Conservation (phyloP, 2,888 invertebrate genomes). For the Isotomurus palustris region DNA sequence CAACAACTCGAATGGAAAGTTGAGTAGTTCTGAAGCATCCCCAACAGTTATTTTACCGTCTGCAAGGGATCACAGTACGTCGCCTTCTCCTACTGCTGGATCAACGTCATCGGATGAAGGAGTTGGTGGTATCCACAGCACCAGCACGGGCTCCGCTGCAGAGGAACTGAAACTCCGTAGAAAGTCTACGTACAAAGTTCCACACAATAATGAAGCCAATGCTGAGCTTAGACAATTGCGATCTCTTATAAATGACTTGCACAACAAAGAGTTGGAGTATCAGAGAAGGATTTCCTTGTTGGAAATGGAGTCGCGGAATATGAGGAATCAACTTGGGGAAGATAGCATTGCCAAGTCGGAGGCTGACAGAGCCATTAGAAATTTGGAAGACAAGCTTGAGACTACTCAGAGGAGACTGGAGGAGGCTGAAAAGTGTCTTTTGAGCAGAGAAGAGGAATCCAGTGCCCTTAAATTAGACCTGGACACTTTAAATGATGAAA, state of each 20-base stretch:
- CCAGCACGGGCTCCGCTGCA: constrained; percentile 10
- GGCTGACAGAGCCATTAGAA: constrained; percentile 42
- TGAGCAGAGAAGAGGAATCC: constrained; percentile 47
- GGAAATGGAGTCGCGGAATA: constrained; percentile 46
- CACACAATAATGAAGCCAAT: constrained; percentile 40
- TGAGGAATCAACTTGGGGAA: constrained; percentile 42
- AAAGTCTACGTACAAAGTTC: constrained; percentile 48
- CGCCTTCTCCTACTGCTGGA: constrained; percentile 6
- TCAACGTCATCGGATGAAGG: constrained; percentile 23
- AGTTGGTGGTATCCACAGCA: constrained; percentile 23
- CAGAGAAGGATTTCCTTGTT: constrained; percentile 40
- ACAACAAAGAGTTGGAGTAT: constrained; percentile 45
- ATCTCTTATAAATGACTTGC: constrained; percentile 44
- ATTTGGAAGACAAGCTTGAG: constrained; percentile 46
- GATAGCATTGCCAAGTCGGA: constrained; percentile 34
- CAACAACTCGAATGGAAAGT: constrained; percentile 16
- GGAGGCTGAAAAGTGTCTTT: constrained; percentile 45
- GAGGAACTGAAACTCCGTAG: constrained; percentile 45
- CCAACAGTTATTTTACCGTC: constrained; percentile 12
- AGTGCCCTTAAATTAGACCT: constrained; percentile 47
- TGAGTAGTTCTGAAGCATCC: background rate
- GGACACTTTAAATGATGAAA: constrained; percentile 48
- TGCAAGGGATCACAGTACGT: constrained; percentile 4
- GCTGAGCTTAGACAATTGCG: constrained; percentile 45
- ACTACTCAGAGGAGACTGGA: constrained; percentile 41